Conservation (phyloP, 2,888 invertebrate genomes). For the Lapara coniferarum region DNA sequence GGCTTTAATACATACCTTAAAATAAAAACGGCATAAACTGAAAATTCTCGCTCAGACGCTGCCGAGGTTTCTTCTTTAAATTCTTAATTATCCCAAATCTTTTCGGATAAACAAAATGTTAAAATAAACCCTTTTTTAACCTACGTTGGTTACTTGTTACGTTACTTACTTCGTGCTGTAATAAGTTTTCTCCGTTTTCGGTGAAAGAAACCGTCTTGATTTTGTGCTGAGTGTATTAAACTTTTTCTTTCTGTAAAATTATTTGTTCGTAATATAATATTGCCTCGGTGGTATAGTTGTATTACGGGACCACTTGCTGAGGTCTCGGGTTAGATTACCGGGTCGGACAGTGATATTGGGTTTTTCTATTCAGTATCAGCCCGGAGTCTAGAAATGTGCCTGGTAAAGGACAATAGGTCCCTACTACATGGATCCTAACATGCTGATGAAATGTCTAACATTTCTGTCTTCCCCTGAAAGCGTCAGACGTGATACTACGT, state of each 20-base stretch:
- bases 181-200: constrained; percentile 47
- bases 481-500: too few species aligned
- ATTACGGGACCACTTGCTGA: too few species aligned
- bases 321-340: too few species aligned
- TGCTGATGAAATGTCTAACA: too few species aligned
- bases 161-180: constrained; percentile 45
- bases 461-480: too few species aligned
- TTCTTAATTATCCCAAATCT: constrained; percentile 34
- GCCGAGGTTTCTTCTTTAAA: constrained; percentile 35
- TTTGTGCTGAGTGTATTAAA: constrained; percentile 44
- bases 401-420: too few species aligned
- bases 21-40: constrained; percentile 53
- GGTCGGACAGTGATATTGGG: too few species aligned
- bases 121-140: neutral
- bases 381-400: too few species aligned
- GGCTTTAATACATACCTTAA: constrained; percentile 37
- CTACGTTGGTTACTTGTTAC: constrained; percentile 8
- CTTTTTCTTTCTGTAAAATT: constrained; percentile 56
- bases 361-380: too few species aligned
- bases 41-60: constrained; percentile 42
- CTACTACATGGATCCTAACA: too few species aligned
- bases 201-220: constrained; percentile 38
- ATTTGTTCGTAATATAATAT: neutral
- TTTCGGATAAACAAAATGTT: constrained; percentile 37
- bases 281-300: too few species aligned